A percentile compares a stretch with the other conserved stretches of the same genome.
These are phyloP conservation scores for Charina bottae DNA, from an alignment of 2,113 vertebrate genomes.

Conservation along the genomic window DNA sequence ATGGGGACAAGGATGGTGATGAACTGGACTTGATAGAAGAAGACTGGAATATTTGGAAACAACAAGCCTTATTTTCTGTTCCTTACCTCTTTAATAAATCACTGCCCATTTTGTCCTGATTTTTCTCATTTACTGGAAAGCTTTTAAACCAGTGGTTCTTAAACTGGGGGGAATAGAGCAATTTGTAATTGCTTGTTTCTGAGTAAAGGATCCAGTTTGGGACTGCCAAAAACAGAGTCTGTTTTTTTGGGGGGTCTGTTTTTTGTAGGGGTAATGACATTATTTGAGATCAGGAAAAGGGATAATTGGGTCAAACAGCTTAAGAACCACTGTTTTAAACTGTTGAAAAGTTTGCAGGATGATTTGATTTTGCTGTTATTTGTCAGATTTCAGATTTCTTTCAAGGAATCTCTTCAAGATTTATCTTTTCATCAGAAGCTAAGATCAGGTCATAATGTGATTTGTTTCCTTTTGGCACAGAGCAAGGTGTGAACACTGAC, in stretches of 20 bases:
- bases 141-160: neutral
- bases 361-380: neutral
- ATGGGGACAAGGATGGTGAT: neutral
- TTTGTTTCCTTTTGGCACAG: neutral
- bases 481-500: neutral
- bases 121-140: neutral
- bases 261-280: neutral
- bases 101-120: neutral
- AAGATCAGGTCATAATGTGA: neutral
- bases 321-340: neutral
- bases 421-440: neutral
- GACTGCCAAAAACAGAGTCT: neutral
- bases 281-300: neutral
- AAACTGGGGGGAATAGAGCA: neutral
- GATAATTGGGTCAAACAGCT: neutral
- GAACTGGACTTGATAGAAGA: fast-evolving
- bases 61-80: neutral
- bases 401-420: neutral
- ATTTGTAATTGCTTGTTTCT: neutral
- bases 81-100: neutral
- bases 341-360: neutral
- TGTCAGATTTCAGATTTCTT: neutral
- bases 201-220: neutral
- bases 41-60: neutral
- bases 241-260: neutral